Conservation (phyloP, 1,140 invertebrate genomes). For the Eurytemora carolleeae region DNA sequence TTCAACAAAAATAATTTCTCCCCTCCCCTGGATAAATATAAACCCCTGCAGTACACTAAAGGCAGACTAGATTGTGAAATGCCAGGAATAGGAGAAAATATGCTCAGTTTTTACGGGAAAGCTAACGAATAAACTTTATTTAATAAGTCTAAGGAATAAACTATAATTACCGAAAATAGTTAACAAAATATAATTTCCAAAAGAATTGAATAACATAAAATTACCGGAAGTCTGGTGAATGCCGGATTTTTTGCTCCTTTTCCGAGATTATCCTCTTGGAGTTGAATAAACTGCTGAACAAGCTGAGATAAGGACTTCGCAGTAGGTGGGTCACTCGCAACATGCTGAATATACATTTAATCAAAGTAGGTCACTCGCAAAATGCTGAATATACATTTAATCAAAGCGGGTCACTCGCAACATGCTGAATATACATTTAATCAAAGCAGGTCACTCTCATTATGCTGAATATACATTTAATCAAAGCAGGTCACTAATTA, state of each 20-base stretch:
- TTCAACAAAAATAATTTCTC: no score
- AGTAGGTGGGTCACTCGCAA: slow-evolving; percentile 75
- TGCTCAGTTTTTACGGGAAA: slow-evolving; percentile 1
- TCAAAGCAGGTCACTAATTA: slow-evolving; percentile 58
- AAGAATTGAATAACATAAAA: slow-evolving; percentile 22
- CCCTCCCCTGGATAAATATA: no score
- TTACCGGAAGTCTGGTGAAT: slow-evolving; percentile 56
- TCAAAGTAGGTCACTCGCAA: no score
- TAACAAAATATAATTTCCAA: not conserved
- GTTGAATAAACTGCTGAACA: slow-evolving; percentile 71
- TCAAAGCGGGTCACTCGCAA: slow-evolving; percentile 63
- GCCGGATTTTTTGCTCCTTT: slow-evolving; percentile 25
- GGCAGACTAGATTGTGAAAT: no score
- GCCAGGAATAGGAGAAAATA: no score
- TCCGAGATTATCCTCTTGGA: slow-evolving; percentile 76
- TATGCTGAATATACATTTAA: no score
- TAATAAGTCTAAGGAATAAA: slow-evolving; percentile 5
- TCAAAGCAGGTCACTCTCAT: no score
- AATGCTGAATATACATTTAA: no score
- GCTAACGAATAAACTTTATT: not conserved
- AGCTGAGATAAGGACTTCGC: slow-evolving; percentile 68
- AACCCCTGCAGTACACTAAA: no score
- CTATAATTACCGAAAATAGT: not conserved
- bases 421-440: slow-evolving; percentile 39
- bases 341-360: slow-evolving; percentile 39